A percentile compares a stretch with the other conserved stretches of the same genome.
Conservation (phyloP, 2,888 invertebrate species). For the Stenodema calcarata region DNA sequence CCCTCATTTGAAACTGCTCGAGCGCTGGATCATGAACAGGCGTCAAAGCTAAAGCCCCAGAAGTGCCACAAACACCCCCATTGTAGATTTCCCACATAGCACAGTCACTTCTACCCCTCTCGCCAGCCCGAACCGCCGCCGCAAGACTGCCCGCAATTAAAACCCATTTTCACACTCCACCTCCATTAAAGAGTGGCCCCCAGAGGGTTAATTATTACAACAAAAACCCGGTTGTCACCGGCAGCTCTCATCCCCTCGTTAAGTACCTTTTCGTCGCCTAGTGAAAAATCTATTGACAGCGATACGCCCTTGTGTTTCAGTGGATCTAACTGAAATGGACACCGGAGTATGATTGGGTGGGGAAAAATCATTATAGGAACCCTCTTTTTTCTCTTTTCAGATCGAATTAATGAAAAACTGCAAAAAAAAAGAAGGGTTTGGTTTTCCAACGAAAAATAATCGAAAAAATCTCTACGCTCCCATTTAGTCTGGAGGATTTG, state of each 20-base stretch:
- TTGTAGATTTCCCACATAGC: neutral
- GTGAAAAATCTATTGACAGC: neutral
- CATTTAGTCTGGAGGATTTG: neutral
- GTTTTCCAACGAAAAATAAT: neutral
- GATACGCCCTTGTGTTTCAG: neutral
- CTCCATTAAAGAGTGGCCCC: neutral
- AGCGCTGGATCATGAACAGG: neutral
- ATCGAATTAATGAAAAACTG: neutral
- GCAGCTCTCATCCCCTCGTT: neutral
- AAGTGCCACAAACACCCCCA: neutral
- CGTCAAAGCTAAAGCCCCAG: neutral
- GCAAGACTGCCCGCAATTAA: neutral
- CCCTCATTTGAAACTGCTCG: neutral
- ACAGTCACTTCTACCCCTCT: too few relatives aligned
- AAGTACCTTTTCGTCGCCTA: neutral
- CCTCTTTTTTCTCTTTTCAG: neutral
- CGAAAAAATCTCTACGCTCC: neutral
- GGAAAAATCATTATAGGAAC: neutral
- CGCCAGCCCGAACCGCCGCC: too few relatives aligned
- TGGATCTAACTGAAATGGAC: neutral
- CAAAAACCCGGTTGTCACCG: neutral
- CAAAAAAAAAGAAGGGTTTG: neutral
- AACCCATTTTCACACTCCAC: neutral
- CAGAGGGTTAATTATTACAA: neutral
- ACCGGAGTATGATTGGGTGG: neutral